A percentile compares a stretch with the other conserved stretches of the same genome.
phyloP scores from a whole-genome alignment of 23 tunicate genomes.

The Clavelina lepadiformis region DNA sequence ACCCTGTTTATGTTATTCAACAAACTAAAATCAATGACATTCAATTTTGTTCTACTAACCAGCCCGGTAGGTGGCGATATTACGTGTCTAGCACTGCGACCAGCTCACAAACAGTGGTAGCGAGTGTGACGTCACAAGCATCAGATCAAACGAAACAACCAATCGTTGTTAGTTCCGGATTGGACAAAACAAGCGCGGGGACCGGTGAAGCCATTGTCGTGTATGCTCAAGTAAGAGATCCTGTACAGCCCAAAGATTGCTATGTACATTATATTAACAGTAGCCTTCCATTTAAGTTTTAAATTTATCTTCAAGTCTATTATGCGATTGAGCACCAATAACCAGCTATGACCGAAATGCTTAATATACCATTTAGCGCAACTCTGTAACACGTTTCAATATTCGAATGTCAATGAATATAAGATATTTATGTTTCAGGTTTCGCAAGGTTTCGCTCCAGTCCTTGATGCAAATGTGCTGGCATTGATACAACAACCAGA shows the following conservation, averaged over 20 bases:
- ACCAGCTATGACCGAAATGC: too few relatives aligned
- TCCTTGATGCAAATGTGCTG: too few relatives aligned
- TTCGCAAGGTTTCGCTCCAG: conserved; percentile 59
- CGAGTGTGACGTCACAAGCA: conserved; percentile 50
- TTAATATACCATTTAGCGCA: too few relatives aligned
- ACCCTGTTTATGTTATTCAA: too few relatives aligned
- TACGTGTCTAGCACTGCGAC: conserved; percentile 29
- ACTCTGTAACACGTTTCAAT: too few relatives aligned
- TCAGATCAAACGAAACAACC: conserved; percentile 27
- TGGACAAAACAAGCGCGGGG: conserved; percentile 18
- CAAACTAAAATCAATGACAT: too few relatives aligned
- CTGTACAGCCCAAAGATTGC: too few relatives aligned
- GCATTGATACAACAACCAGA: too few relatives aligned
- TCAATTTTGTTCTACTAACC: neutral
- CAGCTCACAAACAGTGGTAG: conserved; percentile 31
- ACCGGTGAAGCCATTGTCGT: conserved; percentile 56
- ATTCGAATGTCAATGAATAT: too few relatives aligned
- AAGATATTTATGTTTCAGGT: conserved; percentile 40
- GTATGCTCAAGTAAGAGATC: conserved; percentile 68
- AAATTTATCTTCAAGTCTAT: too few relatives aligned
- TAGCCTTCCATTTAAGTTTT: too few relatives aligned
- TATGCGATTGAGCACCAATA: too few relatives aligned
- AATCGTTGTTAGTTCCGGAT: conserved; percentile 50
- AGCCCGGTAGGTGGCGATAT: conserved; percentile 48
- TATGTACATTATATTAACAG: neutral